Base-by-base conservation (phyloP, 2,113 vertebrate genomes). In the Rutilus rutilus region DNA sequence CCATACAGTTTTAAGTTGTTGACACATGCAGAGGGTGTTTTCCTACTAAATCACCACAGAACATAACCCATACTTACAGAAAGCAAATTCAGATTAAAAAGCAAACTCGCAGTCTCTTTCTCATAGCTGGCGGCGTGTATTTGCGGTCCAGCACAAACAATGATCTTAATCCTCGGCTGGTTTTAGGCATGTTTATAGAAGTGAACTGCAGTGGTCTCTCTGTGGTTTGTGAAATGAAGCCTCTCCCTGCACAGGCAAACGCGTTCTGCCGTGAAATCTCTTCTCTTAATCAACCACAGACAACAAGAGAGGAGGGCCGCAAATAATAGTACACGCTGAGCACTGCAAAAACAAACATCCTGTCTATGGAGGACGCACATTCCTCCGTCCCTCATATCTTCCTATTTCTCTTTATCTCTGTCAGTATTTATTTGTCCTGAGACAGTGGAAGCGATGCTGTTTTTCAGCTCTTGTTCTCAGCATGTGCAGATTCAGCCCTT, bases 111-210 rank as follows among this genome's bases (percentile, higher is more conserved):
- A 10, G 23, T 73, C 65, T 25, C 30, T 39, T 73, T 59, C 67
- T 57, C 82, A 74, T 73, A 73, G 67, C 80, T 14, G 62, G 17
- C 80, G 11, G 42, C 6, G 9, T 67, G 42, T 67, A 69, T 65
- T 82, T 10, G 45, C 64, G 19, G 47, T 83, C 82, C 82, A 83
- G 82, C 47, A 73, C 65, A 74, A 83, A 83, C 82, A 83, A 39
- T n/a, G 67, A 83, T 83, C 82, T 59, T 82, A 73, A 83, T 83
- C 50, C 82, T 83, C 82, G 50, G 27, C 80, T 82, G 80, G 47
- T 52, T 82, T 82, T 69, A 65, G 64, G 82, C 67, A 83, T 83
- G 82, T 73, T 83, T 83, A 57, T 73, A 73, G 52, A 83, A 83
- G 21, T 33, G 82, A 59, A 73, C 82, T 73, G 23, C 50, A 73